Evolutionary conservation across 2,888 invertebrate species (phyloP).

Genomic region (Pemphredon lugubris): DNA sequence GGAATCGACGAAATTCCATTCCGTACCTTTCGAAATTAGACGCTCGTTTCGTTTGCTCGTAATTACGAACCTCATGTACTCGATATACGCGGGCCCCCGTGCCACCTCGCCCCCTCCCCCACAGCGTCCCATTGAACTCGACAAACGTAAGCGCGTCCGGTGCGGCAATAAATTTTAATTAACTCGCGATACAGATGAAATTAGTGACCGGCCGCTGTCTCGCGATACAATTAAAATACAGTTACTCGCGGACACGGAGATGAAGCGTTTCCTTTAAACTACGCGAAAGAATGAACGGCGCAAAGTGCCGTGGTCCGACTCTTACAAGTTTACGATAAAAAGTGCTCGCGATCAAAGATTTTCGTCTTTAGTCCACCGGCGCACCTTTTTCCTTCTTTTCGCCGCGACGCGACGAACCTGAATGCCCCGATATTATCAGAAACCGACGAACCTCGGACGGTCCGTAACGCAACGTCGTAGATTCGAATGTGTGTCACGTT

Average conservation of each 20-base stretch:
- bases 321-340: too few relatives aligned
- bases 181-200: constrained; percentile 19
- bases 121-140: constrained; percentile 23
- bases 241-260: constrained; percentile 18
- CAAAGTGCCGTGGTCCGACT: too few relatives aligned
- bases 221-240: constrained; percentile 37
- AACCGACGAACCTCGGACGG: too few relatives aligned
- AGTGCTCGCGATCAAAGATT: too few relatives aligned
- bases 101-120: background rate
- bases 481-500: too few relatives aligned
- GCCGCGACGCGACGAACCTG: too few relatives aligned
- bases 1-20: background rate
- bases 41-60: background rate
- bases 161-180: constrained; percentile 51
- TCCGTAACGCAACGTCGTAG: too few relatives aligned
- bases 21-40: background rate
- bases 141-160: constrained; percentile 22
- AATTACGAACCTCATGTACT: constrained; percentile 22
- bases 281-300: too few relatives aligned
- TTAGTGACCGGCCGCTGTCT: constrained; percentile 20
- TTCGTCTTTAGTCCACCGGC: too few relatives aligned
- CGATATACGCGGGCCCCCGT: too few relatives aligned
- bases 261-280: constrained; percentile 20
- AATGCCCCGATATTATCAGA: too few relatives aligned
- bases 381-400: too few relatives aligned